Evolutionary conservation across 92 coral and sea anemone species (phyloP).

Genomic region (Zoanthus sansibaricus): DNA sequence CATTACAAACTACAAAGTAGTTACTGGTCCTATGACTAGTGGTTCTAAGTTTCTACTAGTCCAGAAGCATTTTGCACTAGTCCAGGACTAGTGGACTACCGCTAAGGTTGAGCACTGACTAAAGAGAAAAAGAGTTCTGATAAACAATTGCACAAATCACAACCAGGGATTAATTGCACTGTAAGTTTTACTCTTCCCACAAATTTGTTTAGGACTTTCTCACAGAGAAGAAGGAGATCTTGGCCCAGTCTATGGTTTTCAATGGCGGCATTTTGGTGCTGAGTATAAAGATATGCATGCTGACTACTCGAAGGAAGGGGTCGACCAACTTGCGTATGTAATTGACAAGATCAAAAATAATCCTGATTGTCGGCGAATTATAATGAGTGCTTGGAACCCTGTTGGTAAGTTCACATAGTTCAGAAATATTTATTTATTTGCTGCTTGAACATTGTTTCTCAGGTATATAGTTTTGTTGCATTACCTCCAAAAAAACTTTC

Average conservation of each 20-base stretch:
- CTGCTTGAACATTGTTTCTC: too few species aligned
- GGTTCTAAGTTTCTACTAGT: too few species aligned
- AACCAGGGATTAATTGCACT: too few species aligned
- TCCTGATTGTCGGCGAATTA: constrained; percentile 88
- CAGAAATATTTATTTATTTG: background rate
- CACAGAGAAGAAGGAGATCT: constrained; percentile 91
- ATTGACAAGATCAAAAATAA: constrained; percentile 90
- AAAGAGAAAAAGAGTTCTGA: too few species aligned
- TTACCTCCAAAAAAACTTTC: too few species aligned
- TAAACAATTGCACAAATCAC: too few species aligned
- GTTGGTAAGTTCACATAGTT: constrained; percentile 66
- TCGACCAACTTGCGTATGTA: constrained; percentile 87
- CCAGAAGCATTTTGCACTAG: too few species aligned
- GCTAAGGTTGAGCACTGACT: too few species aligned
- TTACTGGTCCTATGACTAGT: too few species aligned
- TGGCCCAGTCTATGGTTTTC: constrained; percentile 98
- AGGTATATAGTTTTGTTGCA: too few species aligned
- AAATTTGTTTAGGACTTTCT: constrained; percentile 63
- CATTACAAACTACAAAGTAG: too few species aligned
- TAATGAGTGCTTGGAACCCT: constrained; percentile 98
- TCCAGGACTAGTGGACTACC: too few species aligned
- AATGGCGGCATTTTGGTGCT: constrained; percentile 99
- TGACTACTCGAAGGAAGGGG: constrained; percentile 85
- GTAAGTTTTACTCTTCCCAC: background rate
- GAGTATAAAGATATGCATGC: constrained; percentile 84